Conservation (phyloP, 2,888 invertebrate genomes). For the Nemotelus pantherinus region DNA sequence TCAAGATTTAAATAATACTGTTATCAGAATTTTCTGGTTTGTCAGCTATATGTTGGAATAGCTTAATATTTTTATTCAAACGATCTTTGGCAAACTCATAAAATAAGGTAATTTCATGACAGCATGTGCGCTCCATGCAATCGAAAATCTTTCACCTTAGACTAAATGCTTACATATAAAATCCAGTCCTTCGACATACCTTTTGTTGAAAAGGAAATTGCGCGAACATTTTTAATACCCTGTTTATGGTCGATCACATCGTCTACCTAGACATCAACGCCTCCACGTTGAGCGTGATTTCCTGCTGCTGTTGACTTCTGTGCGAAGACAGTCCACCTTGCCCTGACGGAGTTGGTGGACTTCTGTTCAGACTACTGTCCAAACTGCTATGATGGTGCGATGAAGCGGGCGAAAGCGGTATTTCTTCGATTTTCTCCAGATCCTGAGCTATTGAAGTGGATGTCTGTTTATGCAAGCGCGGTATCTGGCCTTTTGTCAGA, state of each 20-base stretch:
- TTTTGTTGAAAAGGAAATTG: background rate
- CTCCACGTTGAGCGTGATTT: constrained; percentile 60
- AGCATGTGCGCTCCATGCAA: no score
- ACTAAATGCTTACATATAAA: background rate
- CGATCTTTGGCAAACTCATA: no score
- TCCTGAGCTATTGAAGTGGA: constrained; percentile 75
- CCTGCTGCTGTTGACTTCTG: constrained; percentile 52
- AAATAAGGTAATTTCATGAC: no score
- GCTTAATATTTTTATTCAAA: no score
- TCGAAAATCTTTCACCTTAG: no score
- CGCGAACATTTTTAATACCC: constrained; percentile 33
- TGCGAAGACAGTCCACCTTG: background rate
- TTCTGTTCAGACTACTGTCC: constrained; percentile 63
- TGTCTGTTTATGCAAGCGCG: constrained; percentile 71
- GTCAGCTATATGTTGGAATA: no score
- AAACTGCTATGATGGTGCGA: constrained; percentile 64
- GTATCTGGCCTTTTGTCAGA: constrained; percentile 52
- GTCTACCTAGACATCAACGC: constrained; percentile 62
- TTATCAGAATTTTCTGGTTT: no score
- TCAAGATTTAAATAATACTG: no score
- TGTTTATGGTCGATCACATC: constrained; percentile 57
- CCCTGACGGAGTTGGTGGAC: constrained; percentile 58
- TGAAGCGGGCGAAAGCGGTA: constrained; percentile 67
- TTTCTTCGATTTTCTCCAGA: constrained; percentile 76
- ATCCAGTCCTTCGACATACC: background rate